These are phyloP conservation scores for Botrylloides violaceus DNA, from an alignment of 23 tunicate species.

Conservation along the genomic window DNA sequence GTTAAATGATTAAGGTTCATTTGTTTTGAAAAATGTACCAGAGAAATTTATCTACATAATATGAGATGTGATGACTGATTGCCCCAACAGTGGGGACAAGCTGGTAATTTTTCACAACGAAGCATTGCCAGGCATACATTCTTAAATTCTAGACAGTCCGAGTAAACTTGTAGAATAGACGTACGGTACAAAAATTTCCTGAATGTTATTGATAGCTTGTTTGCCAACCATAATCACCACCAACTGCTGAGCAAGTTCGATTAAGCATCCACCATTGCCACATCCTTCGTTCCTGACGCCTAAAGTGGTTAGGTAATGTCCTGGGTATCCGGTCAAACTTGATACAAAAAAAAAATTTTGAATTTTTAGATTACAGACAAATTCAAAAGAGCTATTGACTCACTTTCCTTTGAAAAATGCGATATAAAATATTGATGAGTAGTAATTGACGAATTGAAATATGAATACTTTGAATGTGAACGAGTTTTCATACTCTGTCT, in stretches of 20 bases:
- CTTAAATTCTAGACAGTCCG: too few relatives aligned
- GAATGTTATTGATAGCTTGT: conserved; percentile 82
- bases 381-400: conserved; percentile 2
- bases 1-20: too few relatives aligned
- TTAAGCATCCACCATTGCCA: conserved; percentile 89
- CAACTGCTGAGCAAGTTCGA: conserved; percentile 84
- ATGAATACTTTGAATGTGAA: conserved; percentile 89
- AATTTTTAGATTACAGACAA: background rate
- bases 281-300: conserved; percentile 78
- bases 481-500: conserved; percentile 82
- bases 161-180: background rate
- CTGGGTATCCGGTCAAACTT: conserved; percentile 76
- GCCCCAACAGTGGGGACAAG: too few relatives aligned
- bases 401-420: conserved; percentile 97
- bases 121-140: too few relatives aligned
- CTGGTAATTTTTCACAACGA: too few relatives aligned
- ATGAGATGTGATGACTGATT: too few relatives aligned
- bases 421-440: conserved; percentile 91
- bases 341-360: background rate
- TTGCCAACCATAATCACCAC: conserved; percentile 93
- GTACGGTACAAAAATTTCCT: conserved; percentile 78
- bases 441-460: conserved; percentile 95
- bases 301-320: conserved; percentile 53
- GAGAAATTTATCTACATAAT: too few relatives aligned
- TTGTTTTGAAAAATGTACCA: too few relatives aligned